phyloP scores from a whole-genome alignment of 2,888 invertebrate species.

The Amphipyra tragopoginis region DNA sequence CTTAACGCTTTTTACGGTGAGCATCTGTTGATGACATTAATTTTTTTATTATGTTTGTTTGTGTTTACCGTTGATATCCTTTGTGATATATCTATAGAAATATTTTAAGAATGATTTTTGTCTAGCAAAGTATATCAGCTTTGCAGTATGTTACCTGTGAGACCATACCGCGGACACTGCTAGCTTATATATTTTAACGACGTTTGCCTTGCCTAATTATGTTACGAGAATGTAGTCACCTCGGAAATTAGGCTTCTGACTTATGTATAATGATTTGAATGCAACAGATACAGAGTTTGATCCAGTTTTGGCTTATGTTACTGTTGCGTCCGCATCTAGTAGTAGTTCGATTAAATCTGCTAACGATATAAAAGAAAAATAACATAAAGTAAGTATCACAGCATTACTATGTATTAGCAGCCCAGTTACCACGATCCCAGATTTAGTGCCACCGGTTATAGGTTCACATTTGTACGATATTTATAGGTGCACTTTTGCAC shows the following conservation, averaged over 20 bases:
- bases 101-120: conserved; percentile 10
- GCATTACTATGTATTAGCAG: conserved; percentile 52
- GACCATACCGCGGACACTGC: not conserved
- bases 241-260: no score
- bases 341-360: no score
- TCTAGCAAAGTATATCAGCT: conserved; percentile 3
- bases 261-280: no score
- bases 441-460: conserved; percentile 63
- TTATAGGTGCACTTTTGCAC: conserved; percentile 72
- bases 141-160: no score
- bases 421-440: conserved; percentile 69
- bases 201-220: not conserved
- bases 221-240: not conserved
- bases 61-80: conserved; percentile 58
- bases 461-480: conserved; percentile 68
- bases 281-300: no score
- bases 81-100: conserved; percentile 43
- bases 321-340: no score
- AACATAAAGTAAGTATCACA: conserved; percentile 3
- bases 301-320: no score
- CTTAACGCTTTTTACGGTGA: conserved; percentile 85
- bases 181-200: not conserved
- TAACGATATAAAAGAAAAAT: no score
- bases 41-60: conserved; percentile 71
- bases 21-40: conserved; percentile 85